phyloP scores from a whole-genome alignment of 2,797 vertebrate species.

The Enteromius trimaculatus region DNA sequence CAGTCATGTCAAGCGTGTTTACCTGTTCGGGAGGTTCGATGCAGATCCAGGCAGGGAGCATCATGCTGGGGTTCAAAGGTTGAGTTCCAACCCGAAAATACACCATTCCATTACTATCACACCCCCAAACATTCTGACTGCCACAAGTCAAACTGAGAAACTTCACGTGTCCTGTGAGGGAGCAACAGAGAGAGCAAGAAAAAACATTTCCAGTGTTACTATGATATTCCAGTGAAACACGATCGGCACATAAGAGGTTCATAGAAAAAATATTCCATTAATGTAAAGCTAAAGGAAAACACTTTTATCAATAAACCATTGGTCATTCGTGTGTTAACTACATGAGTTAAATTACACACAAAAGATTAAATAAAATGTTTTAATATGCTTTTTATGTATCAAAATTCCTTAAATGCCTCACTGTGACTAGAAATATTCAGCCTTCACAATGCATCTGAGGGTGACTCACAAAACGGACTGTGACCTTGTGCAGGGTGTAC shows the following conservation, averaged over 20 bases:
- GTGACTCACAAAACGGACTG: not conserved
- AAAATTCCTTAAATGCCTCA: not conserved
- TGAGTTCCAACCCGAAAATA: constrained; percentile 97
- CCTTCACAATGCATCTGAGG: not conserved
- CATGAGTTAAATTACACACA: not conserved
- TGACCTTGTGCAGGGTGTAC: constrained; percentile 14
- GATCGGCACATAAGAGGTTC: not conserved
- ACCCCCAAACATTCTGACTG: constrained; percentile 95
- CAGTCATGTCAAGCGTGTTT: not conserved
- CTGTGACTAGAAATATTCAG: constrained; percentile 8
- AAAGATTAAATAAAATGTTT: not conserved
- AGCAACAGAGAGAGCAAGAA: constrained; percentile 7
- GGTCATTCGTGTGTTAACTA: not conserved
- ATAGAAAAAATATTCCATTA: not conserved
- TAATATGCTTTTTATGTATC: not conserved
- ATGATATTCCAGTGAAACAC: not conserved
- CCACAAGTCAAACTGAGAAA: constrained; percentile 90
- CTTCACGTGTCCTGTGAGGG: constrained; percentile 80
- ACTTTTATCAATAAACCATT: not conserved
- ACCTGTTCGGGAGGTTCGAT: constrained; percentile 95
- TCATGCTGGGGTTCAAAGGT: constrained; percentile 94
- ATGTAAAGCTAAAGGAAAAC: not conserved
- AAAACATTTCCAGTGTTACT: not conserved
- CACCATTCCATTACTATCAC: constrained; percentile 87
- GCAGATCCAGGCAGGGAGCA: constrained; percentile 96